Evolutionary conservation across 2,797 vertebrate species (phyloP), one percentile per base, ranked within the genome.

Genomic region (Acanthiza pusilla): DNA sequence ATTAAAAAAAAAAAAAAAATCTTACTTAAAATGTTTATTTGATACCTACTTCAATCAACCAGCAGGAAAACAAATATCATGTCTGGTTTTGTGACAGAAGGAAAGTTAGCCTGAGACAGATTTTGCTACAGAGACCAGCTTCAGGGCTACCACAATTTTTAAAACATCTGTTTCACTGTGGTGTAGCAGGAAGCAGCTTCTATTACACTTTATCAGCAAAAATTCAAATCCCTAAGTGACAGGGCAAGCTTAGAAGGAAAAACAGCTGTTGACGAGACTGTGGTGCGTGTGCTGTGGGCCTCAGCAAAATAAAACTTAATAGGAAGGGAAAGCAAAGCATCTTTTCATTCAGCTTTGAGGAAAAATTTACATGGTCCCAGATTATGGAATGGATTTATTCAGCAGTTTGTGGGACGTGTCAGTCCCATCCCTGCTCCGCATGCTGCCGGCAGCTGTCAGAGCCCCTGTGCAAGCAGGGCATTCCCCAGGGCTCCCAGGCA

Each of bases 121-220:
- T 94, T 87, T 92, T 91, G 40, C 66, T 78, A 13, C 0, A 1
- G 73, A 92, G 76, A 83, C 48, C 72, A 63, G 73, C 58, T 94
- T 93, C 84, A 84, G 55, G 79, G 43, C 85, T 92, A 50, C 53
- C 77, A 60, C 73, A 81, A 72, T 62, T 90, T 79, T 76, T 50
- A 65, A 72, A 94, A 96, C 96, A 95, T 95, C 93, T 97, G 93
- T 91, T 96, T 93, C 1, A 0, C 50, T 89, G 92, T 50, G 27
- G 77, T 53, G 42, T 50, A 85, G 86, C 91, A 96, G 92, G 94
- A 96, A 95, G 89, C 84, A 87, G 84, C 63, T 97, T 94, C 74
- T 96, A 89, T 95, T 96, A 95, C 82, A 73, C 92, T 86, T 93
- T 81, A 95, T 95, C 96, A 96, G 95, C 95, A 96, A 90, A 95